These are phyloP conservation scores for Sinocyclocheilus anophthalmus DNA, from an alignment of 2,113 vertebrate genomes.

Conservation along the genomic window DNA sequence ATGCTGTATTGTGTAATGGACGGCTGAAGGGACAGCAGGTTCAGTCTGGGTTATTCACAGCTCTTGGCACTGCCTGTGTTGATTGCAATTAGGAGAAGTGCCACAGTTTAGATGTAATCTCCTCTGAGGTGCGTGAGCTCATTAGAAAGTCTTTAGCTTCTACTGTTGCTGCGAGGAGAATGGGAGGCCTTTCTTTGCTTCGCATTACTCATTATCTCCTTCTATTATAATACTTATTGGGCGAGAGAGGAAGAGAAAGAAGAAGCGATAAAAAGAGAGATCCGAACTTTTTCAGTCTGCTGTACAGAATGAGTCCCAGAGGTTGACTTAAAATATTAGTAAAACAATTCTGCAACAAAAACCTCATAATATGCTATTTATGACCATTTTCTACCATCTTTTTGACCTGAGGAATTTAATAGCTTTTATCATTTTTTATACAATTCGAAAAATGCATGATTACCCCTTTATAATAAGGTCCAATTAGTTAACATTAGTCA, in stretches of 20 bases:
- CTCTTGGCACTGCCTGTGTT: conserved; percentile 68
- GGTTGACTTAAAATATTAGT: neutral
- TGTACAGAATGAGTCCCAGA: neutral
- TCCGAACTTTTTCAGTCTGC: conserved; percentile 1
- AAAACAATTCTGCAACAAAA: neutral
- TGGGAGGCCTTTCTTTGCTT: conserved; percentile 66
- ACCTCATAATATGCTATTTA: neutral
- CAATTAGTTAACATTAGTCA: neutral
- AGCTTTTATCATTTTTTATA: neutral
- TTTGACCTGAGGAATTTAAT: neutral
- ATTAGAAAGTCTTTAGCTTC: conserved; percentile 44
- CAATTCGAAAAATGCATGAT: neutral
- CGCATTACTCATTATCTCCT: conserved; percentile 73
- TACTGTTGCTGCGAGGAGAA: conserved; percentile 60
- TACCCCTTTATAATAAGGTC: neutral
- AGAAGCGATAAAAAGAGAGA: neutral
- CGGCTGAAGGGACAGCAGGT: conserved; percentile 53
- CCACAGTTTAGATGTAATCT: conserved; percentile 76
- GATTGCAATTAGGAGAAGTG: conserved; percentile 76
- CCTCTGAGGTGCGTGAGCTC: conserved; percentile 64
- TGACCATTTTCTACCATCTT: too few relatives aligned
- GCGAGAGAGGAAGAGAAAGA: neutral
- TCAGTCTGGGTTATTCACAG: conserved; percentile 69
- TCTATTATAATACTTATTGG: neutral
- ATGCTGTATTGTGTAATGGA: neutral